These are phyloP conservation scores for Troides oblongomaculatus DNA, from an alignment of 2,888 invertebrate species.

Conservation along the genomic window DNA sequence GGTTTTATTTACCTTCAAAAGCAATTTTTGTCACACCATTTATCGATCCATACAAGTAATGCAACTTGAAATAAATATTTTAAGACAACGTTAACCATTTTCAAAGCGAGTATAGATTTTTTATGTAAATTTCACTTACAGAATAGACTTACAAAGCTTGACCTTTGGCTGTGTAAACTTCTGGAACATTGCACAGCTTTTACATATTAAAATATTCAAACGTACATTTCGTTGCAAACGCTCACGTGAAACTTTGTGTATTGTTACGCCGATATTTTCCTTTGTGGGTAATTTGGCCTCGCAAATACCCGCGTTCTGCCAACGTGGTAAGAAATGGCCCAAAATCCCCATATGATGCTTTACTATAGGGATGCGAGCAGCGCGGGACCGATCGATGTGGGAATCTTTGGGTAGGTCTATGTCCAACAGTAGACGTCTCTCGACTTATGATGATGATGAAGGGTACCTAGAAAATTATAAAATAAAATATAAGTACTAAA, in stretches of 20 bases:
- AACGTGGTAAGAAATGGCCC: too few relatives aligned
- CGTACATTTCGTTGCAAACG: neutral
- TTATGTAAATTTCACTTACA: conserved; percentile 1
- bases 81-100: neutral
- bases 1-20: neutral
- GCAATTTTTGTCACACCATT: neutral
- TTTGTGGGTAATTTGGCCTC: neutral
- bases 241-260: neutral
- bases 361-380: too few relatives aligned
- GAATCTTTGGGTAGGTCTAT: too few relatives aligned
- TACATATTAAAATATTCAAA: conserved; percentile 13
- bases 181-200: conserved; percentile 2
- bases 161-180: conserved; percentile 8
- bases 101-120: neutral
- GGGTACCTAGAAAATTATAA: too few relatives aligned
- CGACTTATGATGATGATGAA: too few relatives aligned
- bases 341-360: too few relatives aligned
- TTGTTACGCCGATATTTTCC: neutral
- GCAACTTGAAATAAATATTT: neutral
- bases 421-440: too few relatives aligned
- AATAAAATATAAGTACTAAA: too few relatives aligned
- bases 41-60: neutral
- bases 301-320: too few relatives aligned
- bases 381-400: too few relatives aligned
- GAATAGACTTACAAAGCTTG: neutral